phyloP scores from a whole-genome alignment of 2,113 vertebrate species.

The Pterocles burchelli region DNA sequence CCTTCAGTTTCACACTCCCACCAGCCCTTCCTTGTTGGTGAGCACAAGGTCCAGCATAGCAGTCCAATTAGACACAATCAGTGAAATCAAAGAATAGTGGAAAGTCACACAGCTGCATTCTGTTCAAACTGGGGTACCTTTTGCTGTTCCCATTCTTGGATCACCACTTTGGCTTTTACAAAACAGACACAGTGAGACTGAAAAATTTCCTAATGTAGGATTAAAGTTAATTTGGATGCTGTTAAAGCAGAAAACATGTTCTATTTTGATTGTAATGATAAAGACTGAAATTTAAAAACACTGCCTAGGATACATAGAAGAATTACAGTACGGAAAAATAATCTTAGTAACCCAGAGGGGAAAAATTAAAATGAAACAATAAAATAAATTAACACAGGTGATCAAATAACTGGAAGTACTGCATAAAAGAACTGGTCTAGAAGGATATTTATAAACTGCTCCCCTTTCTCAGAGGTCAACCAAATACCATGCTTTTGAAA shows the following conservation, averaged over 20 bases:
- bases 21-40: no score
- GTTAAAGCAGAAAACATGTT: not conserved
- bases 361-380: slow-evolving; percentile 12
- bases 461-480: slow-evolving; percentile 8
- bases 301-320: not conserved
- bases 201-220: not conserved
- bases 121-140: not conserved
- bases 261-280: not conserved
- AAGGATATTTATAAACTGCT: slow-evolving; percentile 15
- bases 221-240: not conserved
- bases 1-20: no score
- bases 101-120: not conserved
- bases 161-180: not conserved
- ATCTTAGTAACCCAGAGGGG: not conserved
- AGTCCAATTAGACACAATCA: not conserved
- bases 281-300: not conserved
- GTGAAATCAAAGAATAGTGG: not conserved
- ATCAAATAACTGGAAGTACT: slow-evolving; percentile 15
- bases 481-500: slow-evolving; percentile 9
- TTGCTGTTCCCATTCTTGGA: not conserved
- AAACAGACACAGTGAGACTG: not conserved
- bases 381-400: slow-evolving; percentile 1
- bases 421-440: not conserved
- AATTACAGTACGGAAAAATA: not conserved
- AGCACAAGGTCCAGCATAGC: no score